These are phyloP conservation scores for Colletes gigas DNA, from an alignment of 1,140 invertebrate genomes.

Conservation along the genomic window DNA sequence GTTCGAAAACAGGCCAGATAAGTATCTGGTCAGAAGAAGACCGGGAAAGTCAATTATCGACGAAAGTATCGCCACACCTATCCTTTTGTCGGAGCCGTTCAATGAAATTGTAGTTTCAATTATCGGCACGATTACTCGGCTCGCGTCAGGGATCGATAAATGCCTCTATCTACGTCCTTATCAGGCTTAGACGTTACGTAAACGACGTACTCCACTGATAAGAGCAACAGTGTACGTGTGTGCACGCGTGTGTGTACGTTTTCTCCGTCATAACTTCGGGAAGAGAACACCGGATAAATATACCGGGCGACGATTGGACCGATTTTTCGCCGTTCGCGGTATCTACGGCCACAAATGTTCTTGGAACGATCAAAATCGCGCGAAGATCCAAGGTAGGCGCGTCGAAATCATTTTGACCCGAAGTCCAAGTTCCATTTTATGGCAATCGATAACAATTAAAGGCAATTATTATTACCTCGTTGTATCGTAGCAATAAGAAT, in stretches of 20 bases:
- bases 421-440: no score
- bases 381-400: no score
- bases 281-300: neutral
- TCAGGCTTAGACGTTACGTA: constrained; percentile 36
- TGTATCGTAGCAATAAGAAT: no score
- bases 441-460: no score
- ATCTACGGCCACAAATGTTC: neutral
- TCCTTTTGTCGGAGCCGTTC: constrained; percentile 16
- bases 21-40: neutral
- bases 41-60: constrained; percentile 34
- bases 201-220: constrained; percentile 27
- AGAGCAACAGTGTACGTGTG: neutral
- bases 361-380: no score
- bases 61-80: constrained; percentile 9
- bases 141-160: constrained; percentile 37
- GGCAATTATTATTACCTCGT: no score
- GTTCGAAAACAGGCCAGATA: neutral
- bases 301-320: neutral
- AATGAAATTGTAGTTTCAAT: constrained; percentile 45
- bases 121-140: constrained; percentile 33
- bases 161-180: constrained; percentile 37
- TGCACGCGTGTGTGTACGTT: neutral
- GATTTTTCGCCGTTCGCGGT: neutral
- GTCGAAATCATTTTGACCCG: no score
- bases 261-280: neutral